Percentiles rank a stretch among this genome's conserved stretches.
Conservation (phyloP, 2,113 vertebrate genomes). For the Eptesicus fuscus region DNA sequence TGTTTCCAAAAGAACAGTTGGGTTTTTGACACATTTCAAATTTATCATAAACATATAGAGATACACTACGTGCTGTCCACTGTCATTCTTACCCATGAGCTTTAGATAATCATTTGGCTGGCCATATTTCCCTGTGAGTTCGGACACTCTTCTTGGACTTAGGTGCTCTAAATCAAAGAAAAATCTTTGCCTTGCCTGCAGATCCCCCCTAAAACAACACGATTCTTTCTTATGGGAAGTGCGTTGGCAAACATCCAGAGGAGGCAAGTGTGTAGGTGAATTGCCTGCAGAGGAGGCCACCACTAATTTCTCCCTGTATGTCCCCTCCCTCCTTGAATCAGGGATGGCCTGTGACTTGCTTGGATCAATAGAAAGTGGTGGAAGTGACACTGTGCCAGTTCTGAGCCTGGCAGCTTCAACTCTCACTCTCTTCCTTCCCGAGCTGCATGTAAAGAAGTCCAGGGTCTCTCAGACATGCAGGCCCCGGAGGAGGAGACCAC, state of each 20-base stretch:
- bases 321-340: background rate
- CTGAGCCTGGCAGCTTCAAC: background rate
- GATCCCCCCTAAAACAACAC: background rate
- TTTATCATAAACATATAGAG: conserved; percentile 11
- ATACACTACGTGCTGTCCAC: background rate
- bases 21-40: conserved; percentile 44
- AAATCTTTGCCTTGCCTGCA: conserved; percentile 1
- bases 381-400: background rate
- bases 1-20: conserved; percentile 51
- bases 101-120: conserved; percentile 19
- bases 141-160: background rate
- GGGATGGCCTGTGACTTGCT: background rate
- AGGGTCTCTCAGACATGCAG: background rate
- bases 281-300: background rate
- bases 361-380: background rate
- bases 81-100: background rate
- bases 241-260: background rate
- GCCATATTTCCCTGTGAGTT: background rate
- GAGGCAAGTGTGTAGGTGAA: background rate
- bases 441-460: background rate
- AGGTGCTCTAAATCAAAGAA: conserved; percentile 28
- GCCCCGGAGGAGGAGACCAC: background rate
- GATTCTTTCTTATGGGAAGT: background rate
- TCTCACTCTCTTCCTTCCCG: background rate
- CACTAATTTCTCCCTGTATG: background rate